These are phyloP conservation scores for Falcaria lacertinaria DNA, from an alignment of 2,888 invertebrate species.

Conservation along the genomic window DNA sequence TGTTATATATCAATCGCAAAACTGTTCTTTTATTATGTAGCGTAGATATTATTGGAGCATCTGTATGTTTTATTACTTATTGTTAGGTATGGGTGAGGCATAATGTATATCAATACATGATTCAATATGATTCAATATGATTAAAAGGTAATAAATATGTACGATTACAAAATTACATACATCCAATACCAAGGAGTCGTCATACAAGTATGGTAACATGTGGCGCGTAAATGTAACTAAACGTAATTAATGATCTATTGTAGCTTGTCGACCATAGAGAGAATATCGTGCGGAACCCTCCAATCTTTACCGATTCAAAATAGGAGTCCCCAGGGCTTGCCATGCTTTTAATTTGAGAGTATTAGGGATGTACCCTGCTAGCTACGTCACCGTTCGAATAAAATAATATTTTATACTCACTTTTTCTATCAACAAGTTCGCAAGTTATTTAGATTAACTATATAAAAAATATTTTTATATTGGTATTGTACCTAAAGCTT, in stretches of 20 bases:
- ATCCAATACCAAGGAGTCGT: conserved; percentile 22
- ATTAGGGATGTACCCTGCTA: conserved; percentile 57
- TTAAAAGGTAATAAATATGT: too few relatives aligned
- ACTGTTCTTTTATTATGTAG: neutral
- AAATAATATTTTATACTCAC: conserved; percentile 31
- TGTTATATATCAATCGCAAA: neutral
- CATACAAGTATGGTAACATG: conserved; percentile 54
- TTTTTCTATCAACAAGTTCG: conserved; percentile 1
- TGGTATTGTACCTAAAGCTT: too few relatives aligned
- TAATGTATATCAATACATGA: too few relatives aligned
- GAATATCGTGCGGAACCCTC: conserved; percentile 52
- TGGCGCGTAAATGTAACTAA: conserved; percentile 74
- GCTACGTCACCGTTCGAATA: conserved; percentile 30
- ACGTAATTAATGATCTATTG: conserved; percentile 78
- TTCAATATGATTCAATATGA: too few relatives aligned
- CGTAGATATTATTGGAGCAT: conserved; percentile 2
- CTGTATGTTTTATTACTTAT: neutral
- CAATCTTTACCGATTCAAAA: conserved; percentile 68
- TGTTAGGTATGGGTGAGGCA: too few relatives aligned
- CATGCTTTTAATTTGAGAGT: conserved; percentile 77
- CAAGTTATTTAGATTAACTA: neutral
- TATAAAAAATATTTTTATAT: too few relatives aligned
- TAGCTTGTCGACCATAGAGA: conserved; percentile 55
- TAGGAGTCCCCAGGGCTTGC: conserved; percentile 57
- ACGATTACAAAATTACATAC: conserved; percentile 4